These are phyloP conservation scores for Trachelus troglodyta DNA, from an alignment of 2,888 invertebrate genomes.

Conservation along the genomic window DNA sequence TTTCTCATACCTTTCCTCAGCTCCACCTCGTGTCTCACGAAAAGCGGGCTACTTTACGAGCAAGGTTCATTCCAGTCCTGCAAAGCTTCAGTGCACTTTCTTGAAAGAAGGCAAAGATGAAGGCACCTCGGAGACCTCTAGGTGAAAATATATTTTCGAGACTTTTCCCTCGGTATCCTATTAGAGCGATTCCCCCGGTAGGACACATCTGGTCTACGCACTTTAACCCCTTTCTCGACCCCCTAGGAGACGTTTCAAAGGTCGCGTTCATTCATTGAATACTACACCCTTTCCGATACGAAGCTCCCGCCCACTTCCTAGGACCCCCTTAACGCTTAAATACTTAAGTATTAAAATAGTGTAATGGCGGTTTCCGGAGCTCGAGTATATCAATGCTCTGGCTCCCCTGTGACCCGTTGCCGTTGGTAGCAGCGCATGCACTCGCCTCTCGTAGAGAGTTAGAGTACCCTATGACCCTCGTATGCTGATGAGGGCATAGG, in stretches of 20 bases:
- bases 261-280: background rate
- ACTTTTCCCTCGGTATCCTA: conserved; percentile 14
- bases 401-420: conserved; percentile 10
- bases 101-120: background rate
- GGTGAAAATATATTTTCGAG: background rate
- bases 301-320: conserved; percentile 55
- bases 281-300: background rate
- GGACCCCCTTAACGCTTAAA: conserved; percentile 54
- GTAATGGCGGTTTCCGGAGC: conserved; percentile 60
- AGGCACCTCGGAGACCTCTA: background rate
- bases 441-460: conserved; percentile 8
- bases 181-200: conserved; percentile 32
- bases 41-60: background rate
- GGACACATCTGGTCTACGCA: background rate
- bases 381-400: conserved; percentile 41
- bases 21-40: background rate
- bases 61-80: background rate
- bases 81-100: background rate
- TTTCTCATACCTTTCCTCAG: background rate
- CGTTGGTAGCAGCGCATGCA: background rate
- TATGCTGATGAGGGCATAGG: conserved; percentile 49
- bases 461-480: conserved; percentile 25
- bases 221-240: background rate
- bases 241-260: background rate
- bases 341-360: conserved; percentile 58